Conservation (phyloP, 2,797 vertebrate genomes). For the Gouania willdenowi region DNA sequence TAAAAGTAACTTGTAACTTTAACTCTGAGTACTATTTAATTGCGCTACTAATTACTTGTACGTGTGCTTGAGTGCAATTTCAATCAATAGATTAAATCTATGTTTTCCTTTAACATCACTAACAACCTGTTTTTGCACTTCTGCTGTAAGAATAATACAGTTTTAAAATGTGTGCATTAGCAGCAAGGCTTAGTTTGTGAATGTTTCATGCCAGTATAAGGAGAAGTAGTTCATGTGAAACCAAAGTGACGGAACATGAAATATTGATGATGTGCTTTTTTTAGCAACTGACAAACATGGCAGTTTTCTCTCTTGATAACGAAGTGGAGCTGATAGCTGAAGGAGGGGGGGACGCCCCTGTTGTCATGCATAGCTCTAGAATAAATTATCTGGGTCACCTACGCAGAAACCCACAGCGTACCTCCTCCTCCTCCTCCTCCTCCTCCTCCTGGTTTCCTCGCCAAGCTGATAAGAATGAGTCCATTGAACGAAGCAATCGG, state of each 20-base stretch:
- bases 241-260: background rate
- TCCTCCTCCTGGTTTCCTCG: conserved; percentile 16
- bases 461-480: conserved; percentile 40
- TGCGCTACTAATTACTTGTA: too few species aligned
- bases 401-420: conserved; percentile 12
- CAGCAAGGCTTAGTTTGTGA: too few species aligned
- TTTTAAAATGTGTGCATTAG: too few species aligned
- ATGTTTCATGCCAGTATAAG: too few species aligned
- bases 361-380: conserved; percentile 1
- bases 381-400: conserved; percentile 58
- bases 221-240: background rate
- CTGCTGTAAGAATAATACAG: too few species aligned
- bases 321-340: conserved; percentile 12
- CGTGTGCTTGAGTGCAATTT: too few species aligned
- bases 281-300: conserved; percentile 6
- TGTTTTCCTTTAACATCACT: too few species aligned
- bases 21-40: too few species aligned
- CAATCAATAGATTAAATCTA: too few species aligned
- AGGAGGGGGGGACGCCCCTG: conserved; percentile 5
- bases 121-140: too few species aligned
- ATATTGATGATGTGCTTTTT: background rate
- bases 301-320: conserved; percentile 19
- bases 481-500: conserved; percentile 27
- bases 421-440: too few species aligned
- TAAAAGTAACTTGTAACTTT: too few species aligned